Conservation (phyloP, 64 coral and sea anemone genomes). For the Astreopora myriophthalma region DNA sequence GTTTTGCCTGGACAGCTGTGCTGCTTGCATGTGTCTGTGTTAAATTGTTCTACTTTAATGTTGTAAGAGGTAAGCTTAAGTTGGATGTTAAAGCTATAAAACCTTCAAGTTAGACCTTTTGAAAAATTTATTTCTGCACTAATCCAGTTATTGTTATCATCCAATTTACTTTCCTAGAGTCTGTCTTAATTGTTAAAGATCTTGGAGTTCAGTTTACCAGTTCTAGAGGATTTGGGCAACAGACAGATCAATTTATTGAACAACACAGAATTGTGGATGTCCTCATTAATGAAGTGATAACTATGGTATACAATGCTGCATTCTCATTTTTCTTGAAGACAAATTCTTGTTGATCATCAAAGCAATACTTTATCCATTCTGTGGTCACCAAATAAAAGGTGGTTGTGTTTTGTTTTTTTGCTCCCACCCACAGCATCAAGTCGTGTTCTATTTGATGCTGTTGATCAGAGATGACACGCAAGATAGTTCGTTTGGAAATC, state of each 20-base stretch:
- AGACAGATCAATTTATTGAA: slow-evolving; percentile 23
- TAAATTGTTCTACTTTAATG: background rate
- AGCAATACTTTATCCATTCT: background rate
- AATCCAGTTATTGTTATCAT: background rate
- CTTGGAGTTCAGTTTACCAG: slow-evolving; percentile 44
- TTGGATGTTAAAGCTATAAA: background rate
- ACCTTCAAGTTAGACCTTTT: background rate
- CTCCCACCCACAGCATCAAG: background rate
- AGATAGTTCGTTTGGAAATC: background rate
- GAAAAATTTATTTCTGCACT: background rate
- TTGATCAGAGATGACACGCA: background rate
- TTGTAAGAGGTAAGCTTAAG: background rate
- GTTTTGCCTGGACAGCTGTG: background rate
- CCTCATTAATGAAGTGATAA: slow-evolving; percentile 40
- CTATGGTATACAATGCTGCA: background rate
- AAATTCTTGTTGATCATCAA: background rate
- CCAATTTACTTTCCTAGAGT: background rate
- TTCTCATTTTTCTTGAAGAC: background rate
- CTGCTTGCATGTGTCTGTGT: background rate
- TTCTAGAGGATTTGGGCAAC: background rate
- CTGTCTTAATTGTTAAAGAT: slow-evolving; percentile 29
- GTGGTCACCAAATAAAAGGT: background rate
- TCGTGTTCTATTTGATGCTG: slow-evolving; percentile 18
- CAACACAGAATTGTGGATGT: slow-evolving; percentile 31
- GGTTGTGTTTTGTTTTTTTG: too few species aligned